Evolutionary conservation across 2,888 invertebrate genomes (phyloP), one percentile per base, ranked within the genome.

Genomic region (Autographa gamma): DNA sequence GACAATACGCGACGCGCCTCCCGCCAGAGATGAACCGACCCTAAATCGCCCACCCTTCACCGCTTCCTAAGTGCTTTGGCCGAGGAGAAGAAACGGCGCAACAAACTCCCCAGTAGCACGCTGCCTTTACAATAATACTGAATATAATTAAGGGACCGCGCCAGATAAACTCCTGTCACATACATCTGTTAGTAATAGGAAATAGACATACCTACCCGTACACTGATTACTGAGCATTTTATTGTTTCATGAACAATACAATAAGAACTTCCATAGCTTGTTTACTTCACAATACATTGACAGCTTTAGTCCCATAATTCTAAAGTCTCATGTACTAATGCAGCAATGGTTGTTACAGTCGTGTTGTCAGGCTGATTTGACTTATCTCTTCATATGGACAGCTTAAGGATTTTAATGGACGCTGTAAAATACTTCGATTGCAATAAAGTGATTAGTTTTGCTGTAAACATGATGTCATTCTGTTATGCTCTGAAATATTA

Each of bases 401-500:
- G 19, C 19, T 56, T 25, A 56, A 56, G 54, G 54, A 56, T 56
- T 56, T 54, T 56, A 56, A 56, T 56, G 13, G 54, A 7, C 54
- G 54, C 54, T 25, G 54, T 56, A 56, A 56, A 56, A 56, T 48
- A n/a, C 48, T 48, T 56, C 54, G 54, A 56, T 56, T 56, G 19
- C 19, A 13, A 56, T 56, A 56, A 56, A 56, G 19, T 56, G 54
- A 56, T 56, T 56, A 56, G 25, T 19, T 56, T 25, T 56, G 25
- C 13, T 25, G 19, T 56, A 11, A 19, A 56, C 54, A 56, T 25
- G 54, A 19, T 56, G 54, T 56, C 18, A 56, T 56, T 11, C n/a
- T 8, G 16, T n/a, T 48, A 48, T n/a, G 48, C n/a, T 8, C 38
- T 38, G 11, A 11, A 38, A 9, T 11, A 11, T 11, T 1, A 38